Conservation (phyloP, 2,888 invertebrate species). For the Rhingia rostrata region DNA sequence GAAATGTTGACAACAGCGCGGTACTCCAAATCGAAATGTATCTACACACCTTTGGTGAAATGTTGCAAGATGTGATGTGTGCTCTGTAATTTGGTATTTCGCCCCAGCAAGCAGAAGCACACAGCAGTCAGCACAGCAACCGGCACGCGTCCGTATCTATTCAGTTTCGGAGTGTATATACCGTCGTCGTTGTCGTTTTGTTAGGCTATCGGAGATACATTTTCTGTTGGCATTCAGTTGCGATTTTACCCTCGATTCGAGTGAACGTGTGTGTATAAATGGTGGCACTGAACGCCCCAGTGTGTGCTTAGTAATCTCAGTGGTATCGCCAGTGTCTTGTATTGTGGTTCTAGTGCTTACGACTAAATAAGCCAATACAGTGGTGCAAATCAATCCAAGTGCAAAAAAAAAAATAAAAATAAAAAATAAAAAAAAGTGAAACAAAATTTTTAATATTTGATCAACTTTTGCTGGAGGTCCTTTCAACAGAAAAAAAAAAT, state of each 20-base stretch:
- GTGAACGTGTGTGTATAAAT: constrained; percentile 58
- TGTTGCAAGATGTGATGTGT: not conserved
- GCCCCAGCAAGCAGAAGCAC: constrained; percentile 60
- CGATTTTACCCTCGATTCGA: constrained; percentile 73
- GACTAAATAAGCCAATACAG: constrained; percentile 11
- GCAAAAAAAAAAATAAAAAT: constrained; percentile 37
- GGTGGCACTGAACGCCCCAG: constrained; percentile 9
- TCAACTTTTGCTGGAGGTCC: constrained; percentile 58
- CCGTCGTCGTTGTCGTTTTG: not conserved
- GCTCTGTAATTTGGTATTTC: constrained; percentile 48
- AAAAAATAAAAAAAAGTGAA: constrained; percentile 5
- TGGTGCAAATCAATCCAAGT: constrained; percentile 45
- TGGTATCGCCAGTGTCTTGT: constrained; percentile 29
- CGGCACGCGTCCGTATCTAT: constrained; percentile 71
- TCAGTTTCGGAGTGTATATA: constrained; percentile 10
- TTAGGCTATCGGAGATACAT: constrained; percentile 65
- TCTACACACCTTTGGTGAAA: not conserved
- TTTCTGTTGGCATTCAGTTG: constrained; percentile 58
- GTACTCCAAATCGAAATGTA: not conserved
- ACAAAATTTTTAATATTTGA: constrained; percentile 28
- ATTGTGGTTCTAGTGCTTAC: constrained; percentile 42
- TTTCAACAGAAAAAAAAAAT: constrained; percentile 12
- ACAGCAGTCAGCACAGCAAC: too few species aligned
- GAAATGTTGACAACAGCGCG: constrained; percentile 32
- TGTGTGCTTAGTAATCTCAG: constrained; percentile 39